Evolutionary conservation across 2,888 invertebrate genomes (phyloP).

Genomic region (Trimorus sp.): DNA sequence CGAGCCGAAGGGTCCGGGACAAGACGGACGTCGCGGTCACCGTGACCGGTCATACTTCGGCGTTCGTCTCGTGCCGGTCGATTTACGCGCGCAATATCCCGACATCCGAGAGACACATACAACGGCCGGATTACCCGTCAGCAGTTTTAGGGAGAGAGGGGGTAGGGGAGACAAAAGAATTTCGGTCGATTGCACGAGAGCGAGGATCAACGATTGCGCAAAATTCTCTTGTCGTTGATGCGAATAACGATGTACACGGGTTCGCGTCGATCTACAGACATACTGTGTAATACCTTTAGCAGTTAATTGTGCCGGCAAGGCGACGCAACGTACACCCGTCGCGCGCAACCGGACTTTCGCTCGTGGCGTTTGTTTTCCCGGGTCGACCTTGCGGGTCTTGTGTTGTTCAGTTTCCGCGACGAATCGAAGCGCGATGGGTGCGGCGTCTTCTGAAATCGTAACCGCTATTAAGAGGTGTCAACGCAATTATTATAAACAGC

Average conservation of each 20-base stretch:
- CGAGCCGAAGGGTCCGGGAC: not conserved
- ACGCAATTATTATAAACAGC: slow-evolving; percentile 71
- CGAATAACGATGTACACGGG: slow-evolving; percentile 58
- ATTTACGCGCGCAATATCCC: slow-evolving; percentile 31
- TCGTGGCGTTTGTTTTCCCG: not conserved
- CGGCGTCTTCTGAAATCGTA: no score
- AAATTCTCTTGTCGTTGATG: slow-evolving; percentile 55
- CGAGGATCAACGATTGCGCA: slow-evolving; percentile 45
- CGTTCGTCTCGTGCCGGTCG: slow-evolving; percentile 16
- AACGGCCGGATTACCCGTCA: slow-evolving; percentile 71
- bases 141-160: slow-evolving; percentile 71
- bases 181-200: slow-evolving; percentile 69
- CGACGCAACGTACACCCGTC: slow-evolving; percentile 59
- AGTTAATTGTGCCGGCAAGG: slow-evolving; percentile 62
- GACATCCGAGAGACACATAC: slow-evolving; percentile 24
- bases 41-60: slow-evolving; percentile 12
- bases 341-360: slow-evolving; percentile 16
- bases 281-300: slow-evolving; percentile 62
- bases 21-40: not conserved
- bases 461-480: slow-evolving; percentile 24
- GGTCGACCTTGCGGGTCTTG: no score
- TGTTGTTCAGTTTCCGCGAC: no score
- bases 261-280: slow-evolving; percentile 65
- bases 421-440: no score
- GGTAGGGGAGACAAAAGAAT: slow-evolving; percentile 76